These are phyloP conservation scores for Lithobates sylvaticus DNA, from an alignment of 2,797 vertebrate genomes.

Conservation along the genomic window DNA sequence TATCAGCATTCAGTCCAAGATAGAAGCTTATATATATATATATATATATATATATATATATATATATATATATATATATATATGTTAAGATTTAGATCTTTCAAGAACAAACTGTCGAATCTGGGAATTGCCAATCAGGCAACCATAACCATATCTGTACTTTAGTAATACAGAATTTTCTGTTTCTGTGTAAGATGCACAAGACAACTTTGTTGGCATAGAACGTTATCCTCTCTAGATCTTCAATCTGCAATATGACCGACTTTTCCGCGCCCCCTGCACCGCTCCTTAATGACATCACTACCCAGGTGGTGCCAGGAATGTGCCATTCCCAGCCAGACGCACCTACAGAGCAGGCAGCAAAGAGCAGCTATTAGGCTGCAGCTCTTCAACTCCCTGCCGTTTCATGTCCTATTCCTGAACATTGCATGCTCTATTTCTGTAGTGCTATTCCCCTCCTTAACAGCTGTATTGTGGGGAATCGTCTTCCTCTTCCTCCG, in stretches of 20 bases:
- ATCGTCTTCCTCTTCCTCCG: background rate
- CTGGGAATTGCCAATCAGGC: too few relatives aligned
- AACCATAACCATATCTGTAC: too few relatives aligned
- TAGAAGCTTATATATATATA: too few relatives aligned
- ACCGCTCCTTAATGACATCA: constrained; percentile 47
- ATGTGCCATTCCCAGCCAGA: constrained; percentile 35
- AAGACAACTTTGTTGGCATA: background rate
- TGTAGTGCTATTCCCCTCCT: constrained; percentile 35
- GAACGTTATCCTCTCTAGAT: background rate
- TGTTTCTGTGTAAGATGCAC: background rate
- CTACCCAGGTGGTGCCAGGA: constrained; percentile 47
- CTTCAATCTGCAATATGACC: constrained; percentile 40
- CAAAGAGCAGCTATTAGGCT: constrained; percentile 39
- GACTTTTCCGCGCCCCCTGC: constrained; percentile 19
- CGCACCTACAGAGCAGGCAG: constrained; percentile 46
- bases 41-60: too few relatives aligned
- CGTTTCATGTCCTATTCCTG: constrained; percentile 25
- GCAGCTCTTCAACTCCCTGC: constrained; percentile 22
- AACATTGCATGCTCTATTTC: constrained; percentile 59
- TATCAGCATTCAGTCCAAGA: too few relatives aligned
- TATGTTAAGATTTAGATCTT: too few relatives aligned
- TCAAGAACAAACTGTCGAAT: too few relatives aligned
- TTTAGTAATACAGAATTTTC: too few relatives aligned
- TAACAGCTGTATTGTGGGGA: background rate
- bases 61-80: too few relatives aligned